Conservation (phyloP, 2,888 invertebrate genomes). For the Troides oblongomaculatus region DNA sequence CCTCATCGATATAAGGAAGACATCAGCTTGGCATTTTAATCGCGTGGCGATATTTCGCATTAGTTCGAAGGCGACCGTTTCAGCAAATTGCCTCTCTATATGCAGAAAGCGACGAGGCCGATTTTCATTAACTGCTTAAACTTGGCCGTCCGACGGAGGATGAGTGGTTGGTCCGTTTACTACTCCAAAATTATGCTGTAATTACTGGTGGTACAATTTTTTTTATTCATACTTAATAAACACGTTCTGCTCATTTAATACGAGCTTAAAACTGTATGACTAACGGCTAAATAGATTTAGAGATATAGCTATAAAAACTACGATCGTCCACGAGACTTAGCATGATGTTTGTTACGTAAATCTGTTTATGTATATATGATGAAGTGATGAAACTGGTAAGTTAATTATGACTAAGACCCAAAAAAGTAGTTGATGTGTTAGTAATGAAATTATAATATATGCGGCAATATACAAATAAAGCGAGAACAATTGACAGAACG, state of each 20-base stretch:
- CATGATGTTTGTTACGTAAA: too few relatives aligned
- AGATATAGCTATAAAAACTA: too few relatives aligned
- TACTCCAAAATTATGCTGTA: conserved; percentile 33
- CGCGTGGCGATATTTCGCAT: conserved; percentile 57
- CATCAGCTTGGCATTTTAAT: conserved; percentile 40
- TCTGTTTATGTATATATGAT: too few relatives aligned
- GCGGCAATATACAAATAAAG: background rate
- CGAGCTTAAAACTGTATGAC: too few relatives aligned
- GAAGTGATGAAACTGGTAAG: too few relatives aligned
- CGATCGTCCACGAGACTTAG: too few relatives aligned
- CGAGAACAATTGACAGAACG: conserved; percentile 31
- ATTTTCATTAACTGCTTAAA: conserved; percentile 69
- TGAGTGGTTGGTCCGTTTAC: conserved; percentile 43
- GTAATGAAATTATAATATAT: too few relatives aligned
- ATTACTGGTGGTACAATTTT: conserved; percentile 21
- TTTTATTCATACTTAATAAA: background rate
- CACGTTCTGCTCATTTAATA: too few relatives aligned
- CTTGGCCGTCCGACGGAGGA: conserved; percentile 50
- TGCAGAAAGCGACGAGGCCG: conserved; percentile 67
- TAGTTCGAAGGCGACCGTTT: conserved; percentile 63
- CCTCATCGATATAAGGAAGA: conserved; percentile 39
- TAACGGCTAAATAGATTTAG: too few relatives aligned
- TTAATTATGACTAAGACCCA: too few relatives aligned
- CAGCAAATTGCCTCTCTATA: conserved; percentile 71
- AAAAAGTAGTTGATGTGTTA: too few relatives aligned